These are phyloP conservation scores for Parnassius smintheus DNA, from an alignment of 2,888 invertebrate species.

Conservation along the genomic window DNA sequence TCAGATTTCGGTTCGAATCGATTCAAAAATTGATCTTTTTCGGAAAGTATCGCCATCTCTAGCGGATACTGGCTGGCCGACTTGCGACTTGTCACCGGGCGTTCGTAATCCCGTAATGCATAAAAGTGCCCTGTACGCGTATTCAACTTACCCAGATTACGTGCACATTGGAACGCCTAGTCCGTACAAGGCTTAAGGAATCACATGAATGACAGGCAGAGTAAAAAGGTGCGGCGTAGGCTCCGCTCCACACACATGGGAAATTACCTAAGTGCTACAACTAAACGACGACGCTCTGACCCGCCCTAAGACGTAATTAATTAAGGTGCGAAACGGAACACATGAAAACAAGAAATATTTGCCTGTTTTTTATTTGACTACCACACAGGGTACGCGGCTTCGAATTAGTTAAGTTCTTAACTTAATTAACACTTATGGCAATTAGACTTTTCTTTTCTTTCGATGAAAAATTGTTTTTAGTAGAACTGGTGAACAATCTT, in stretches of 20 bases:
- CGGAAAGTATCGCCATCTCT: too few species aligned
- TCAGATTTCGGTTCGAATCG: too few species aligned
- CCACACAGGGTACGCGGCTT: not conserved
- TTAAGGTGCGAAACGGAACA: conserved; percentile 42
- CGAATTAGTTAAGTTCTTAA: not conserved
- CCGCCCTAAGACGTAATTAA: conserved; percentile 75
- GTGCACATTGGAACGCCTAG: too few species aligned
- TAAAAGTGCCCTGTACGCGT: too few species aligned
- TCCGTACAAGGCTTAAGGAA: conserved; percentile 42
- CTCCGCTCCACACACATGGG: conserved; percentile 62
- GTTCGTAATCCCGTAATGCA: too few species aligned
- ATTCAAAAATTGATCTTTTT: too few species aligned
- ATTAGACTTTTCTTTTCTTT: too few species aligned
- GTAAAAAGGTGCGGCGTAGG: conserved; percentile 65
- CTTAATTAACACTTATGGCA: not conserved
- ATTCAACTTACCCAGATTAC: too few species aligned
- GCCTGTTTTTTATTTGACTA: conserved; percentile 4
- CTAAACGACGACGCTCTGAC: conserved; percentile 45
- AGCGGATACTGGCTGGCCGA: too few species aligned
- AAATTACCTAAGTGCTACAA: conserved; percentile 68
- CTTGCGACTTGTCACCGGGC: too few species aligned
- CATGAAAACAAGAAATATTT: conserved; percentile 22
- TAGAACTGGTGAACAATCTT: too few species aligned
- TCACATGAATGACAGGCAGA: conserved; percentile 38
- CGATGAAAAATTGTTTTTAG: too few species aligned